phyloP scores from a whole-genome alignment of 2,113 vertebrate genomes.

The Acrocephalus kingi region DNA sequence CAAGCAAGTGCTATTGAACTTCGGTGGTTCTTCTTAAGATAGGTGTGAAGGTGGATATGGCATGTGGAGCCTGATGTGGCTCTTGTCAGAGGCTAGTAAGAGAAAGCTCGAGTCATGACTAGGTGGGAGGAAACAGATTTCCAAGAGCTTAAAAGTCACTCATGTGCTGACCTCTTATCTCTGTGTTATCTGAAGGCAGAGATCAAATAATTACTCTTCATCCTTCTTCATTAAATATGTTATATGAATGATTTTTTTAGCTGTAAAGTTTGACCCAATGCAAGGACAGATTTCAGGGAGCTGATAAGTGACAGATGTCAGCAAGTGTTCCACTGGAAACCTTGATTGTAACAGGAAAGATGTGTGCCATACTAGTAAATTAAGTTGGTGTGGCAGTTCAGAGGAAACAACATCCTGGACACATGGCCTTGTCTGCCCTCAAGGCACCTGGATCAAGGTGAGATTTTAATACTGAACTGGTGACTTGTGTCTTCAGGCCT shows the following conservation, averaged over 20 bases:
- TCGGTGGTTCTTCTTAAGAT: neutral
- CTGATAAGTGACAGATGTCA: neutral
- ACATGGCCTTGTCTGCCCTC: neutral
- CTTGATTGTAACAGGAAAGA: neutral
- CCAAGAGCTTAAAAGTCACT: neutral
- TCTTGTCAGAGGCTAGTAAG: neutral
- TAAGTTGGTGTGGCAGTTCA: neutral
- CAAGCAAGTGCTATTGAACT: neutral
- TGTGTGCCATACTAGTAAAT: neutral
- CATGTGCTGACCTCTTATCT: neutral
- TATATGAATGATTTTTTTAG: neutral
- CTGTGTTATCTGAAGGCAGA: neutral
- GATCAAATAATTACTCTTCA: neutral
- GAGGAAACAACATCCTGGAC: neutral
- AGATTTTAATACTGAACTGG: neutral
- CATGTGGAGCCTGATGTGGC: neutral
- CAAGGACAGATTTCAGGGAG: neutral
- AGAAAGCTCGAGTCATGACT: neutral
- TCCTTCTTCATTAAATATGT: neutral
- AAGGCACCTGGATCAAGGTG: neutral
- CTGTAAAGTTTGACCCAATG: neutral
- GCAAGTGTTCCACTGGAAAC: neutral
- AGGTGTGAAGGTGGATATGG: fast-evolving
- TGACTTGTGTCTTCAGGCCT: neutral
- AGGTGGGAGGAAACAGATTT: neutral